Evolutionary conservation across 1,140 invertebrate genomes (phyloP), one percentile per base, ranked within the genome.

Genomic region (Anastrepha ludens): DNA sequence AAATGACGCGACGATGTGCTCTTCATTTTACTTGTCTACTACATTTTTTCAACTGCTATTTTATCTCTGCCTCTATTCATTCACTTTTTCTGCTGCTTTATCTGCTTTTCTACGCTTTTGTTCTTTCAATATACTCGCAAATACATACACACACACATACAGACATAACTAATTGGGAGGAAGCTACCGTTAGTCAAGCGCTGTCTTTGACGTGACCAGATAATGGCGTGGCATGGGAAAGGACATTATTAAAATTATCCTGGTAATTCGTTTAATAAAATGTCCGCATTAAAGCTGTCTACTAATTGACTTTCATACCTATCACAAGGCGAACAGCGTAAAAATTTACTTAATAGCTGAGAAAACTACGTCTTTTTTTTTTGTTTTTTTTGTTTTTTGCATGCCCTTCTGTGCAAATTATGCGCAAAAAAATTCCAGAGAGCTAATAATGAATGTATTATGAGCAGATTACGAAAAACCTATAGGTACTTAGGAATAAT

Each of bases 201-300:
- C 74, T 55, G 74, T 2, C 47, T n/a, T 50, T 78, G 47, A 50
- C 70, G 44, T 41, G 65, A 3, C 13, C 70, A 8, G n/a, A 44
- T 5, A 81, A 39, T 74, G 67, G 20, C 74, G 44, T 17, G 17
- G 74, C 74, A 55, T 8, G 74, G 44, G 74, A 81, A 81, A 81
- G 74, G 50, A 81, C 74, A 81, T 81, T 81, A 81, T 81, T 81
- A 81, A 81, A 81, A 50, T 81, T 81, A 50, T 81, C 74, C 74
- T 81, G 74, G 74, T 81, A 81, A 81, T 81, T 81, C 74, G 47
- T 81, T 81, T 81, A 81, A 81, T 81, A 81, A 81, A 81, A 81
- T 81, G 74, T 81, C 55, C 47, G n/a, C 74, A 81, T 81, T 81
- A 81, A 81, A 81, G 74, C 74, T 81, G 74, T 81, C 74, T 58